Evolutionary conservation across 2,113 vertebrate genomes (phyloP).

Genomic region (Tringa solitaria): DNA sequence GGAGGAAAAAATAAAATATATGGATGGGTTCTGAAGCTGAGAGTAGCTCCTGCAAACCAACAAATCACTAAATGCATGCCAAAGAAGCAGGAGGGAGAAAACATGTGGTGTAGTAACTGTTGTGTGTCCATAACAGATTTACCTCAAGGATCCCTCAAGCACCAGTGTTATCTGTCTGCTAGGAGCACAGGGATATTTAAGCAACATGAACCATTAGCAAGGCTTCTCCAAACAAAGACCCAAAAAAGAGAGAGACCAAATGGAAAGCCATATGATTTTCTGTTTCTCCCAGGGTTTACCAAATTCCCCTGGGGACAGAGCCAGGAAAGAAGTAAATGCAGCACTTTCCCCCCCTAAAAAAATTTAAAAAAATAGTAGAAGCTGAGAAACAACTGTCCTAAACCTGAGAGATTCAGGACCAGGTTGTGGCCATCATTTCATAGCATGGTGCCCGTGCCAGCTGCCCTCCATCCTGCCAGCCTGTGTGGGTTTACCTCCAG

Average conservation of each 20-base stretch:
- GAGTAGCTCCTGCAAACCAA: background rate
- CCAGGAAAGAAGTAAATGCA: rapidly evolving
- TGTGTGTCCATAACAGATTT: background rate
- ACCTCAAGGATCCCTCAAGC: background rate
- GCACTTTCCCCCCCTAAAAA: background rate
- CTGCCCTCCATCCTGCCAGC: background rate
- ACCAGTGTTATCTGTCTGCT: background rate
- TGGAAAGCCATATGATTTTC: rapidly evolving
- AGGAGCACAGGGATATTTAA: background rate
- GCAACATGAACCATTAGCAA: background rate
- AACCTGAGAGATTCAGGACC: background rate
- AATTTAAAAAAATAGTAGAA: background rate
- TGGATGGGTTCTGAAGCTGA: background rate
- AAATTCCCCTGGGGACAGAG: background rate
- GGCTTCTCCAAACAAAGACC: background rate
- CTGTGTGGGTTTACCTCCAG: rapidly evolving
- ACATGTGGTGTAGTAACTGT: background rate
- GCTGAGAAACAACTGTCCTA: background rate
- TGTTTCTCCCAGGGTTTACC: background rate
- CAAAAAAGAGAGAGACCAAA: background rate
- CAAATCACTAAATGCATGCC: background rate
- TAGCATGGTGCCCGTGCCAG: background rate
- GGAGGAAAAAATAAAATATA: conserved; percentile 10
- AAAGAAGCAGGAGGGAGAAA: background rate
- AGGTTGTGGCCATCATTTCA: background rate